Conservation (phyloP, 2,113 vertebrate genomes). For the Gracilinanus agilis region DNA sequence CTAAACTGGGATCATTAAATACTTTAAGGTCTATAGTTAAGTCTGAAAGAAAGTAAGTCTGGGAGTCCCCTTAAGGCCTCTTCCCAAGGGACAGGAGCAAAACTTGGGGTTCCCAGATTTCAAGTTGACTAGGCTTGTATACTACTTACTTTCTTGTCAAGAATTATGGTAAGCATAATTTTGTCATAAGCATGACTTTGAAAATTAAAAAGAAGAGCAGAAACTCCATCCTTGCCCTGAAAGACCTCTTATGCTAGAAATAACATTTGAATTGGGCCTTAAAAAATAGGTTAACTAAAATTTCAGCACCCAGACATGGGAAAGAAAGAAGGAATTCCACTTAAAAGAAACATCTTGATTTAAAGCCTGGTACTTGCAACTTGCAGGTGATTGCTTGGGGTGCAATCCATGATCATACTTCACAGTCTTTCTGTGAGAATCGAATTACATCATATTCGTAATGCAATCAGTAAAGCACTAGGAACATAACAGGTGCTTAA, state of each 20-base stretch:
- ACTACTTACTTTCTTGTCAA: neutral
- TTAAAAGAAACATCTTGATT: neutral
- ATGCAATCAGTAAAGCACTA: neutral
- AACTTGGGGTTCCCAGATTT: no score
- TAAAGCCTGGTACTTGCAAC: neutral
- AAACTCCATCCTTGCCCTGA: neutral
- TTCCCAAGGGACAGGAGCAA: no score
- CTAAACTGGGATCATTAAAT: no score
- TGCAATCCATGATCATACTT: neutral
- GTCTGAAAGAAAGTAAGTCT: no score
- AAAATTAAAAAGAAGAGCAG: neutral
- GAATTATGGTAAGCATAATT: neutral
- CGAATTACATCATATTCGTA: neutral
- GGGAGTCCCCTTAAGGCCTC: no score
- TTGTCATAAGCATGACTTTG: no score
- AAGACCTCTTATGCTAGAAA: neutral
- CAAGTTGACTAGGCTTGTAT: no score
- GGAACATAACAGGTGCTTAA: neutral
- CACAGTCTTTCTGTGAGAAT: neutral
- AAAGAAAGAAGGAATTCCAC: neutral
- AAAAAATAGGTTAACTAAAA: neutral
- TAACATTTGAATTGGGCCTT: neutral
- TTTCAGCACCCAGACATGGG: neutral
- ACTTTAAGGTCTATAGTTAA: no score
- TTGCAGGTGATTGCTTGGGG: neutral